Evolutionary conservation across 2,113 vertebrate species (phyloP), one percentile per base, ranked within the genome.

Genomic region (Apeltes quadracus): DNA sequence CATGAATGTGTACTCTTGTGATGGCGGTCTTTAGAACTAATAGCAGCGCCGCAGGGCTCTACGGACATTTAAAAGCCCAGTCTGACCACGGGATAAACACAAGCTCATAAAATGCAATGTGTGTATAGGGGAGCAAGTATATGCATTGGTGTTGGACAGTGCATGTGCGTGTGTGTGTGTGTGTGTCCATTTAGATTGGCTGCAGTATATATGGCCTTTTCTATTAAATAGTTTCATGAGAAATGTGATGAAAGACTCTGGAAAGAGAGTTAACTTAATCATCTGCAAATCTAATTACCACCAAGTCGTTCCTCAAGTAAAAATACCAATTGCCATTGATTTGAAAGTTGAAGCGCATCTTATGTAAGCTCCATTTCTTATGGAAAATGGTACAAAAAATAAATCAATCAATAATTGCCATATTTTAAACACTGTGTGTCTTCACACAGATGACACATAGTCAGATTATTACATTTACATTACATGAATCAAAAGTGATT

Each of bases 21-120:
- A 88, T 75, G 76, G 39, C 13, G 14, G 81, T 72, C 88, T 87
- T 90, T 83, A 87, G 80, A 83, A 84, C 83, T 91, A 91, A 91
- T 87, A 88, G 88, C 86, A 92, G 85, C 75, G 8, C 80, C 41
- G 38, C 84, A 77, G 83, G 85, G 78, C 85, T 88, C 82, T 81
- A 86, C 66, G 68, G 82, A 88, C 83, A 90, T 91, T 89, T 89
- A 90, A 88, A 89, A 85, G 81, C 85, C 86, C 51, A 61, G 58
- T 77, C 65, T 56, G 85, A 88, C 90, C 90, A 79, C 86, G 88
- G 87, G 84, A 82, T 80, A 91, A 89, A 89, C 84, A 89, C 76
- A 72, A 76, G 81, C 76, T 86, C 69, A 79, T 85, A 85, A 84
- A 91, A 86, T 71, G 72, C 63, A 75, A 20, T 83, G 66, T 88